Conservation (phyloP, 2,797 vertebrate genomes). For the Sylvilagus floridanus region DNA sequence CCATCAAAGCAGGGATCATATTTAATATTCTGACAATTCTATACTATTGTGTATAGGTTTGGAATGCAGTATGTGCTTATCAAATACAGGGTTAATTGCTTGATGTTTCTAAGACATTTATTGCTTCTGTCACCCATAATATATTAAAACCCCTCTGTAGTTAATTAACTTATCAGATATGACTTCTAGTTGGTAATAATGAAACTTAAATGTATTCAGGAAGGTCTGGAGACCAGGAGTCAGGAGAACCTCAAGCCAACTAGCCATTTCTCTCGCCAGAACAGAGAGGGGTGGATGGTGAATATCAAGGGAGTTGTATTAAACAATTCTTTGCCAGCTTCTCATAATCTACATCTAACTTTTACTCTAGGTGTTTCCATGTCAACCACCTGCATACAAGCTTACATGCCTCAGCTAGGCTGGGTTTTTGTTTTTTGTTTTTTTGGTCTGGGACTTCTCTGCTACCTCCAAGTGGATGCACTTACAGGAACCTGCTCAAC, state of each 20-base stretch:
- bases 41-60: conserved; percentile 14
- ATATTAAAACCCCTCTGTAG: conserved; percentile 36
- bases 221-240: conserved; percentile 12
- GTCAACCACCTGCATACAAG: conserved; percentile 18
- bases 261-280: neutral
- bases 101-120: conserved; percentile 52
- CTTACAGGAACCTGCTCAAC: neutral
- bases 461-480: neutral
- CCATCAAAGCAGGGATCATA: conserved; percentile 37
- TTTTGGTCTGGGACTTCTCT: neutral
- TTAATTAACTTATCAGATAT: conserved; percentile 57
- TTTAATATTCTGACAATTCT: conserved; percentile 53
- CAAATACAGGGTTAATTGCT: conserved; percentile 63
- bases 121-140: conserved; percentile 35
- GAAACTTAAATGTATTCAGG: conserved; percentile 37
- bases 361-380: conserved; percentile 34
- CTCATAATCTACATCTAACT: neutral
- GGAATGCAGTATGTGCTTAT: conserved; percentile 35
- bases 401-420: conserved; percentile 15
- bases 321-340: neutral
- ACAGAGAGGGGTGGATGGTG: neutral
- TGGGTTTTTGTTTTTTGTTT: neutral
- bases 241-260: neutral
- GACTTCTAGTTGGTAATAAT: conserved; percentile 18
- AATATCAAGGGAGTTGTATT: neutral